Conservation (phyloP, 2,113 vertebrate species). For the Catagonus wagneri region DNA sequence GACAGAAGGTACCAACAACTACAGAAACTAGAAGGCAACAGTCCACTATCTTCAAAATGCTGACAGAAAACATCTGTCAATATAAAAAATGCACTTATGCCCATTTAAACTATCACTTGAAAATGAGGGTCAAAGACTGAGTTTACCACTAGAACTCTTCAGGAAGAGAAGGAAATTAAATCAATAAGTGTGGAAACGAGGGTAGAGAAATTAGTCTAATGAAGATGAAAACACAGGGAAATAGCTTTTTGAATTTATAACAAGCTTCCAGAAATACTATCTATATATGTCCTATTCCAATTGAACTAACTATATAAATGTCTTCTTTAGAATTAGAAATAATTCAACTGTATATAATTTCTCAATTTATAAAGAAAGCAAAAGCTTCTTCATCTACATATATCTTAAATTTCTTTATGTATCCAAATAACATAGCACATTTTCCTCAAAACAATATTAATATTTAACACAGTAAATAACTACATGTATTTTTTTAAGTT, state of each 20-base stretch:
- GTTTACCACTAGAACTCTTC: not conserved
- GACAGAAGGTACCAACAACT: not conserved
- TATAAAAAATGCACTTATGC: not conserved
- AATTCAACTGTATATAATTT: not conserved
- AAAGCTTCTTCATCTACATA: not conserved
- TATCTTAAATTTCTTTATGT: conserved; percentile 14
- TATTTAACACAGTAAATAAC: conserved; percentile 47
- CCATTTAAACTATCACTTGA: not conserved
- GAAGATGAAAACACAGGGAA: not conserved
- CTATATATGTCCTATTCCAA: not conserved
- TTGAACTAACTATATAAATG: not conserved
- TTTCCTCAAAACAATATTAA: conserved; percentile 43
- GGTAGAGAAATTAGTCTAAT: not conserved
- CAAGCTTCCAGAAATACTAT: conserved; percentile 1
- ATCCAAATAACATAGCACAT: conserved; percentile 32
- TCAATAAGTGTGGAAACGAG: not conserved
- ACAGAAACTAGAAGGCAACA: not conserved
- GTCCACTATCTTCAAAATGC: not conserved
- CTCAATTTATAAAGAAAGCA: conserved; percentile 52
- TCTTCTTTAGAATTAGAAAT: conserved; percentile 36
- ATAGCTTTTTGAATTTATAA: not conserved
- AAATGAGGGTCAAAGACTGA: not conserved
- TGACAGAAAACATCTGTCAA: not conserved
- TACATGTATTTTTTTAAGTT: not conserved
- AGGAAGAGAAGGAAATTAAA: conserved; percentile 27